Conservation (phyloP, 2,888 invertebrate species). For the Eudasyphora cyanicolor region DNA sequence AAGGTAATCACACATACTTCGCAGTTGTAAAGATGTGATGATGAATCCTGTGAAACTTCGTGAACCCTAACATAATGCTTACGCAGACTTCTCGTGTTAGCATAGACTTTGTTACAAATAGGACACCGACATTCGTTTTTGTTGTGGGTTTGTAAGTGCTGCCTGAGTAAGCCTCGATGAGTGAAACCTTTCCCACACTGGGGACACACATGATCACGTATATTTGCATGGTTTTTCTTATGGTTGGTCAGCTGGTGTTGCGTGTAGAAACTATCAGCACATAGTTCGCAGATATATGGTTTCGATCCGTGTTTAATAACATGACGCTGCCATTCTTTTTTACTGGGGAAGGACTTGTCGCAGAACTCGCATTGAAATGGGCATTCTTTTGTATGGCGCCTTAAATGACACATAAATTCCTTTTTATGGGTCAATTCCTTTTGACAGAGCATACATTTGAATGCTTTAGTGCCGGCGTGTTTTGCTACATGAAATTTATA, state of each 20-base stretch:
- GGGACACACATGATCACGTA: conserved; percentile 58
- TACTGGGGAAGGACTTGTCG: conserved; percentile 56
- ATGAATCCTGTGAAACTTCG: conserved; percentile 23
- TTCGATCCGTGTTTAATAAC: conserved; percentile 59
- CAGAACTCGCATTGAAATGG: conserved; percentile 53
- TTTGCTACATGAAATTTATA: conserved; percentile 57
- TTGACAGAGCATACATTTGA: conserved; percentile 57
- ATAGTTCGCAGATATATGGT: conserved; percentile 59
- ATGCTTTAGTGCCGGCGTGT: conserved; percentile 58
- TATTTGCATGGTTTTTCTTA: conserved; percentile 63
- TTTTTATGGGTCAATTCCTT: conserved; percentile 57
- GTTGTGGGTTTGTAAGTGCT: conserved; percentile 62
- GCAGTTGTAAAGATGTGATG: conserved; percentile 42
- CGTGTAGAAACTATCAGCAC: conserved; percentile 62
- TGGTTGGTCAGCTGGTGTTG: conserved; percentile 61
- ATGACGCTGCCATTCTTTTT: conserved; percentile 61
- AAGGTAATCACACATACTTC: conserved; percentile 60
- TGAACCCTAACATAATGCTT: conserved; percentile 58
- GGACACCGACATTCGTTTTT: conserved; percentile 57
- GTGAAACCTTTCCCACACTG: conserved; percentile 60
- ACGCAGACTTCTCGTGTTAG: conserved; percentile 56
- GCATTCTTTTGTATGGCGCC: conserved; percentile 60
- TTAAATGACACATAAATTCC: conserved; percentile 56
- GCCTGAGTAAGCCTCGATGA: conserved; percentile 54
- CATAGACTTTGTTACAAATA: conserved; percentile 55